Evolutionary conservation across 2,888 invertebrate species (phyloP), one percentile per base, ranked within the genome.

Genomic region (Falcaria lacertinaria): DNA sequence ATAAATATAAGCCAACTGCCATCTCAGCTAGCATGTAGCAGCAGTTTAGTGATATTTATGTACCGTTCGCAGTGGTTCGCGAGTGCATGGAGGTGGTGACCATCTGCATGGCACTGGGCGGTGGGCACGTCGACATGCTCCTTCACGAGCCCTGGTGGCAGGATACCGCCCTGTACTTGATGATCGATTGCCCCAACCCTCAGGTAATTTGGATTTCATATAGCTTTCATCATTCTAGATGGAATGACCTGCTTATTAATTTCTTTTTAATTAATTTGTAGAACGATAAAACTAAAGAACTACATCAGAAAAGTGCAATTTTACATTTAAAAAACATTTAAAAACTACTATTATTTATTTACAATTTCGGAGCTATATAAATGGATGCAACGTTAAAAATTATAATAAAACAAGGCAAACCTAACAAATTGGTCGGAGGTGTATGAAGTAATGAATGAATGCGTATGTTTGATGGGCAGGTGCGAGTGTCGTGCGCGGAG

Each of bases 11-110:
- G 3, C 1, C 3, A 11, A 11, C 11, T 11, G 8, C 11, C 28
- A 2, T 11, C 28, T 2, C 11, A 11, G 5, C 7, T 22, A 7
- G 22, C 7, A 6, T 22, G 5, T 5, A 6, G 22, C 5, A 22
- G 11, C 2, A 28, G 34, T 36, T 35, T 28, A 35, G 15, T 2
- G 32, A 28, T 15, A 33, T 39, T 5, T 7, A 15, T 25, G 16
- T 45, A 35, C 2, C 36, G 53, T 67, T 89, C 69, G 39, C 81
- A 87, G 94, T 97, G 69, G 97, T 97, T 65, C 95, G 96, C 62
- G 98, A 98, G 86, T 96, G 97, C 38, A 90, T 98, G 75, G 98
- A 98, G 87, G 94, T 97, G 49, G 90, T 98, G 50, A 96, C 97
- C 39, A 93, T 98, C 54, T 95, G 96, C 54, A 92, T 98, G 73